Conservation (phyloP, 2,113 vertebrate genomes). For the Phyllostomus discolor region DNA sequence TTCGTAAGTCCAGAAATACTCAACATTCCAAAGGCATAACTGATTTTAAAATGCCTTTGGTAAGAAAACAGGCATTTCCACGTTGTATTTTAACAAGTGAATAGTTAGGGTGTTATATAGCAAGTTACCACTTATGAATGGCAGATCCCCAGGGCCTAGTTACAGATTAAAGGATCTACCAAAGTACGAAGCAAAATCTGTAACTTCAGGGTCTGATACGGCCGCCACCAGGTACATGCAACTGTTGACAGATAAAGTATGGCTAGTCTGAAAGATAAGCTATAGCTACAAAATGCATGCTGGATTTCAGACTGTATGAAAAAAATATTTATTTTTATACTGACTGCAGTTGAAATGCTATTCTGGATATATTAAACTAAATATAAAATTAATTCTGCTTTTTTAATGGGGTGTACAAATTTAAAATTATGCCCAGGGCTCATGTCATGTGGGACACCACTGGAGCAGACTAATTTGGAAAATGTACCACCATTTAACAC, state of each 20-base stretch:
- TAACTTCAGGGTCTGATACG: background rate
- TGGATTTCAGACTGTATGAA: background rate
- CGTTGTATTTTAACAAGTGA: constrained; percentile 24
- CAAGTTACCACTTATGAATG: background rate
- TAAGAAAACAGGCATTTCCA: background rate
- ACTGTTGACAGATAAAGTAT: background rate
- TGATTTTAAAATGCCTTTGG: background rate
- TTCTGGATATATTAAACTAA: background rate
- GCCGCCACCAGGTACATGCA: background rate
- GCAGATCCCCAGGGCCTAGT: background rate
- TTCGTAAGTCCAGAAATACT: background rate
- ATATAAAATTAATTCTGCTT: background rate
- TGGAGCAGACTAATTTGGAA: background rate
- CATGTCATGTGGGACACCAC: background rate
- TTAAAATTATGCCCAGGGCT: background rate
- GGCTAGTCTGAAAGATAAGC: background rate
- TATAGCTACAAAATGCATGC: background rate
- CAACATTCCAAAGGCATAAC: constrained; percentile 8
- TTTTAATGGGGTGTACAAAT: background rate
- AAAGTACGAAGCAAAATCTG: background rate
- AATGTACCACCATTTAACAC: background rate
- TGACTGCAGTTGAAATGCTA: background rate
- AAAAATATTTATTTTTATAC: background rate
- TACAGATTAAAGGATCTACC: background rate
- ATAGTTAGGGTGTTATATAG: background rate